Percentiles rank a stretch among this genome's conserved stretches.
phyloP scores from a whole-genome alignment of 1,140 invertebrate genomes.

The Zaprionus ghesquierei region DNA sequence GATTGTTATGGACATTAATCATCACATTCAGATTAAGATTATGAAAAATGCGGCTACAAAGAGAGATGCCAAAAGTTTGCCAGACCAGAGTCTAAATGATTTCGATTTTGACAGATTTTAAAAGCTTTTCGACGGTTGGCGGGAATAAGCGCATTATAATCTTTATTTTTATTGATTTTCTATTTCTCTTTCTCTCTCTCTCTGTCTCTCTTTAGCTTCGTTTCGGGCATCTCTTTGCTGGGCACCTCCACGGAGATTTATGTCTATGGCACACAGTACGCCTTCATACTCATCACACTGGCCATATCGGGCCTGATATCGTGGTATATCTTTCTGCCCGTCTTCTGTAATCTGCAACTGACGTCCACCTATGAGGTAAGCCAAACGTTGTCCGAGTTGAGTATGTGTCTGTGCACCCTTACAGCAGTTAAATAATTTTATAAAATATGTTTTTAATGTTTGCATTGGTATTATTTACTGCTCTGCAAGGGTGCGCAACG shows the following conservation, averaged over 20 bases:
- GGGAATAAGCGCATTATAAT: constrained; percentile 1
- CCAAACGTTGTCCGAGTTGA: constrained; percentile 37
- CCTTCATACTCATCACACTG: constrained; percentile 86
- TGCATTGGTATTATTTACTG: not conserved
- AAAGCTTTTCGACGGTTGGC: not conserved
- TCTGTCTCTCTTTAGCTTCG: constrained; percentile 88
- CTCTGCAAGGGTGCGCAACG: not conserved
- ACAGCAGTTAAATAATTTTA: not conserved
- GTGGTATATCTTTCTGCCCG: constrained; percentile 90
- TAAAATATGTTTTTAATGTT: not conserved
- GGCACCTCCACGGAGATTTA: constrained; percentile 94
- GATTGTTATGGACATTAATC: constrained; percentile 64
- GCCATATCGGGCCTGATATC: constrained; percentile 87
- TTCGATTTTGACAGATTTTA: not conserved
- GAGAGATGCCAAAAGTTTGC: not conserved
- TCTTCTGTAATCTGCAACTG: constrained; percentile 91
- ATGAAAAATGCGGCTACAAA: not conserved
- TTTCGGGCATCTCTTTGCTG: constrained; percentile 92
- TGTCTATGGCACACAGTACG: constrained; percentile 90
- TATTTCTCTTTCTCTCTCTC: too few relatives aligned
- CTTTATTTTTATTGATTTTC: constrained; percentile 21
- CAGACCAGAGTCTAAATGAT: not conserved
- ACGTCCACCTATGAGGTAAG: constrained; percentile 93
- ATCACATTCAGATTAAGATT: constrained; percentile 48
- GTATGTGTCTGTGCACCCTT: constrained; percentile 23